phyloP scores from a whole-genome alignment of 2,797 vertebrate genomes.

The Neosilurus hyrtlii region DNA sequence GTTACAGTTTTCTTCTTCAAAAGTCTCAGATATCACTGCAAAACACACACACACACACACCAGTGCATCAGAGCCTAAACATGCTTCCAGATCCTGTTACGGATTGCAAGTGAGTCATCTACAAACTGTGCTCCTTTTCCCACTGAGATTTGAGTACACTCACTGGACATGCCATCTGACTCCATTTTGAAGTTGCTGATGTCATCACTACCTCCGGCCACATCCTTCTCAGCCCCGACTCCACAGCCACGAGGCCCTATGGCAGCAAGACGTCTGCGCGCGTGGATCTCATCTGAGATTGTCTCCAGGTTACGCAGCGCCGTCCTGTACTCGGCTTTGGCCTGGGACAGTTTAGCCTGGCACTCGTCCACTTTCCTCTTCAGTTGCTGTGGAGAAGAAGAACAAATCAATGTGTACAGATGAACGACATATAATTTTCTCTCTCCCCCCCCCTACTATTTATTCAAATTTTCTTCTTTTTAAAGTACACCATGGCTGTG shows the following conservation, averaged over 20 bases:
- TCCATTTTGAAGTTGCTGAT: conserved; percentile 79
- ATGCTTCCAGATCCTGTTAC: neutral
- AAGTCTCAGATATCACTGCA: conserved; percentile 89
- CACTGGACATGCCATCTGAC: conserved; percentile 85
- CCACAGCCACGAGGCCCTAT: conserved; percentile 89
- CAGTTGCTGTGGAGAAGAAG: conserved; percentile 76
- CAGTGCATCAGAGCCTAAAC: conserved; percentile 32
- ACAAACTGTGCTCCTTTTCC: neutral
- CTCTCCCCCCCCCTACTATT: neutral
- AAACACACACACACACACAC: conserved; percentile 43
- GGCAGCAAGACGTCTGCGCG: conserved; percentile 81
- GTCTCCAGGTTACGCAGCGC: conserved; percentile 89
- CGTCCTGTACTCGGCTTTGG: conserved; percentile 88
- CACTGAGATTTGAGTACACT: conserved; percentile 60
- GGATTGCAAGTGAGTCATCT: neutral
- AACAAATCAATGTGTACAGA: neutral
- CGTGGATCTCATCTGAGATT: conserved; percentile 97
- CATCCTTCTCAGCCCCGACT: conserved; percentile 85
- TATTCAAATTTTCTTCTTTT: neutral
- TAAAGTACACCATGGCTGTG: neutral
- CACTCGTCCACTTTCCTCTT: conserved; percentile 88
- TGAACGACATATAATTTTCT: neutral
- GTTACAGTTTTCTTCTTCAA: conserved; percentile 85
- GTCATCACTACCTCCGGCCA: conserved; percentile 72
- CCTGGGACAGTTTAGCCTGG: conserved; percentile 83